Conservation (phyloP, 2,888 invertebrate genomes). For the Lasioglossum vierecki region DNA sequence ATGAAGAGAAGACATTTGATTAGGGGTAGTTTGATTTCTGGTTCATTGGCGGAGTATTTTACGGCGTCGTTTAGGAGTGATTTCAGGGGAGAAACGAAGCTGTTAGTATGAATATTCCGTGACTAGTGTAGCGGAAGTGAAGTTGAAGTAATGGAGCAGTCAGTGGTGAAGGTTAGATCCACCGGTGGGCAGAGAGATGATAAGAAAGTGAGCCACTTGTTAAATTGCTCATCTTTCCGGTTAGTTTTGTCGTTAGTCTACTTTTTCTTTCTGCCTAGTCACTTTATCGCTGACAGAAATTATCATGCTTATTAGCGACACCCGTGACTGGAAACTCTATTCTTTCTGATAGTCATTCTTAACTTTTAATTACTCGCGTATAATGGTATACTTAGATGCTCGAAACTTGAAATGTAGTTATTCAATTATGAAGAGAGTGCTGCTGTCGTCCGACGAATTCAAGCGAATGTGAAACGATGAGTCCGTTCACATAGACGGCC, state of each 20-base stretch:
- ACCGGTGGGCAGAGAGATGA: constrained; percentile 39
- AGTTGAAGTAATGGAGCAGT: constrained; percentile 59
- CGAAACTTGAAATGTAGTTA: no score
- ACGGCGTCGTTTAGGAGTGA: not conserved
- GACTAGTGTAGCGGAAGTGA: constrained; percentile 52
- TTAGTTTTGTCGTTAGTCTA: constrained; percentile 40
- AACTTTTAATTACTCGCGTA: no score
- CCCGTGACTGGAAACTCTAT: not conserved
- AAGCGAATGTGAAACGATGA: not conserved
- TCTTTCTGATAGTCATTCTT: not conserved
- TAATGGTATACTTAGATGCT: no score
- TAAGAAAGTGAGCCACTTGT: constrained; percentile 50
- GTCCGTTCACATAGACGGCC: not conserved
- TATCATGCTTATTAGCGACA: not conserved
- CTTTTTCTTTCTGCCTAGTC: constrained; percentile 2
- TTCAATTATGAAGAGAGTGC: no score
- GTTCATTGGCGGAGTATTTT: not conserved
- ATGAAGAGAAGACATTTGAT: not conserved
- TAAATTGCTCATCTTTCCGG: constrained; percentile 33
- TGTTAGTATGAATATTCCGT: constrained; percentile 36
- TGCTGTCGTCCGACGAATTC: not conserved
- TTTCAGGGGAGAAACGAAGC: constrained; percentile 6
- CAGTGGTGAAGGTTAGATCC: constrained; percentile 55
- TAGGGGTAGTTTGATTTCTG: not conserved
- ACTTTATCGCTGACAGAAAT: not conserved